A percentile compares a stretch with the other conserved stretches of the same genome.
Evolutionary conservation across 2,113 vertebrate species (phyloP).

Genomic region (Sylvietta virens): DNA sequence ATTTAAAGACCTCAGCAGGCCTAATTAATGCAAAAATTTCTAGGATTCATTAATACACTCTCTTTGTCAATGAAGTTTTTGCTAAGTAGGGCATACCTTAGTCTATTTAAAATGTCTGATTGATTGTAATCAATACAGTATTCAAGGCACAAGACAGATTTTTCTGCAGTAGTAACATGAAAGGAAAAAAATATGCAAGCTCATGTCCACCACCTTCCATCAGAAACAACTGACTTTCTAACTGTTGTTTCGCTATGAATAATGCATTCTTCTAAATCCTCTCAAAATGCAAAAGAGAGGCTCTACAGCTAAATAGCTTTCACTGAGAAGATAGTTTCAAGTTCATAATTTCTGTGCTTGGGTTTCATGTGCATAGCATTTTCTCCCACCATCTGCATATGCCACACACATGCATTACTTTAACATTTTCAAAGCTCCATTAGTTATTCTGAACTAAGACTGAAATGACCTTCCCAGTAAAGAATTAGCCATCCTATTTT

Average conservation of each 20-base stretch:
- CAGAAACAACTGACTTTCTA: constrained; percentile 1
- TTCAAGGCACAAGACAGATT: neutral
- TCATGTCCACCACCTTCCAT: neutral
- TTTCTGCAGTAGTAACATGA: neutral
- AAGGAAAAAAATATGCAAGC: neutral
- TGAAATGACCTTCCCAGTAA: neutral
- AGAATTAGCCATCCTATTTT: neutral
- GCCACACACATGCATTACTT: neutral
- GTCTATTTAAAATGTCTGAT: neutral
- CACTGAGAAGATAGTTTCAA: neutral
- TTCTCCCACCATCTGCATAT: neutral
- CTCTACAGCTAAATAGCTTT: neutral
- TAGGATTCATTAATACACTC: neutral
- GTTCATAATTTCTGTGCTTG: neutral
- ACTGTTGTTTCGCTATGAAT: neutral
- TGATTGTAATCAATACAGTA: neutral
- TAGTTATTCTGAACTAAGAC: neutral
- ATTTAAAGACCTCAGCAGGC: neutral
- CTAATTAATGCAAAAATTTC: neutral
- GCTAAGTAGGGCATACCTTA: neutral
- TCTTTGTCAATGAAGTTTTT: neutral
- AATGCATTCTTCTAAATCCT: constrained; percentile 13
- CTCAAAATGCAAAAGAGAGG: constrained; percentile 25
- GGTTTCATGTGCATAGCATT: neutral
- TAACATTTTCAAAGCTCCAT: neutral